These are phyloP conservation scores for Xyrauchen texanus DNA, from an alignment of 2,113 vertebrate species.

Conservation along the genomic window DNA sequence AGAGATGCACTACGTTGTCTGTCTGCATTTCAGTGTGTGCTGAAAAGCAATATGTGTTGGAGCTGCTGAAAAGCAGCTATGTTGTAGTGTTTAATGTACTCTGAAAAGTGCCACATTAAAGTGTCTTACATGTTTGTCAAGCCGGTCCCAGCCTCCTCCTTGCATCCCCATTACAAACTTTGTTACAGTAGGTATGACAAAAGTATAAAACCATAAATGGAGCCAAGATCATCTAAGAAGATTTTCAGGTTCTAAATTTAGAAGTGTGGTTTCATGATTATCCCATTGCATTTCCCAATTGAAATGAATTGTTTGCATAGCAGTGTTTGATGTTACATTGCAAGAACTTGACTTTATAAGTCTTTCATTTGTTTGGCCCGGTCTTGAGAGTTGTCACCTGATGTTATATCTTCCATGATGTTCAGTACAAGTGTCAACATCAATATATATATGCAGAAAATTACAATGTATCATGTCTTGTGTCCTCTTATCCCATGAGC, in stretches of 20 bases:
- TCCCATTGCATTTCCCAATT: not conserved
- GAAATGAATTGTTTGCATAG: not conserved
- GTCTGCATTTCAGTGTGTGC: too few species aligned
- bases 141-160: too few species aligned
- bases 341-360: not conserved
- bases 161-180: too few species aligned
- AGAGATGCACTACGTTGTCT: too few species aligned
- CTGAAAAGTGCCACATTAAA: too few species aligned
- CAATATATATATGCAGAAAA: not conserved
- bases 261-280: constrained; percentile 20
- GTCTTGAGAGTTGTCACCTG: not conserved
- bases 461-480: not conserved
- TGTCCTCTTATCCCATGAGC: not conserved
- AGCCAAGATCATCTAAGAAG: constrained; percentile 31
- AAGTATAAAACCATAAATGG: constrained; percentile 66
- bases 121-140: too few species aligned
- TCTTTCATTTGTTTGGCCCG: not conserved
- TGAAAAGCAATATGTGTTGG: too few species aligned
- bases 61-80: too few species aligned
- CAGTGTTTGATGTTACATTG: not conserved
- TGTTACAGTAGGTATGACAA: not conserved
- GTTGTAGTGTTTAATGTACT: too few species aligned
- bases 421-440: not conserved
- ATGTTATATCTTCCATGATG: not conserved
- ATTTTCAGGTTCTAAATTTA: constrained; percentile 64